These are phyloP conservation scores for Odontesthes bonariensis DNA, from an alignment of 2,113 vertebrate genomes.

Conservation along the genomic window DNA sequence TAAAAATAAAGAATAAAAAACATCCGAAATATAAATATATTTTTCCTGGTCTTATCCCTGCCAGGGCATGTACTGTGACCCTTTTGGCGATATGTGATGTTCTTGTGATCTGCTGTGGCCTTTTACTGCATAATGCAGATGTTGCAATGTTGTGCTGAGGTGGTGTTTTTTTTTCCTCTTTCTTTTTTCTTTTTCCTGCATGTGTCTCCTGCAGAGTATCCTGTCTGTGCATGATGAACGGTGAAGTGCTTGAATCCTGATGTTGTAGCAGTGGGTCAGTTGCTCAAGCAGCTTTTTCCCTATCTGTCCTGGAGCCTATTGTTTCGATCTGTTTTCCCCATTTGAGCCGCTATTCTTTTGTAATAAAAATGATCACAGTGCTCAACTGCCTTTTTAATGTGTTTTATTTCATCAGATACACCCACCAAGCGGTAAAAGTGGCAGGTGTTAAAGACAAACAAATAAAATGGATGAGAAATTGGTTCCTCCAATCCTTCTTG, in stretches of 20 bases:
- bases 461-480: constrained; percentile 24
- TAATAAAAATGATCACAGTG: constrained; percentile 71
- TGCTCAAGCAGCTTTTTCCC: constrained; percentile 62
- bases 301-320: constrained; percentile 61
- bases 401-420: constrained; percentile 51
- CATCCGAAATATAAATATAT: neutral
- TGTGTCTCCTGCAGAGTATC: constrained; percentile 56
- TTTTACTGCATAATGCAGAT: constrained; percentile 67
- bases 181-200: constrained; percentile 36
- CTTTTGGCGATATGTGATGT: constrained; percentile 55
- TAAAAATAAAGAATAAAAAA: neutral
- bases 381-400: constrained; percentile 22
- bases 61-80: constrained; percentile 49
- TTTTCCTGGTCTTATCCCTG: constrained; percentile 27
- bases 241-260: constrained; percentile 67
- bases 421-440: neutral
- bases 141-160: constrained; percentile 69
- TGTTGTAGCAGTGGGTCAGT: constrained; percentile 71
- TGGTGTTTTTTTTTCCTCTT: constrained; percentile 23
- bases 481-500: constrained; percentile 26
- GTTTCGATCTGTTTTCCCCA: constrained; percentile 44
- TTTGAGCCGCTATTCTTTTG: constrained; percentile 51
- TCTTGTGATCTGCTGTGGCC: constrained; percentile 77
- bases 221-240: constrained; percentile 73
- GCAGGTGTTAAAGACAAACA: constrained; percentile 45